Evolutionary conservation across 2,888 invertebrate species (phyloP).

Genomic region (Watsonalla cultraria): DNA sequence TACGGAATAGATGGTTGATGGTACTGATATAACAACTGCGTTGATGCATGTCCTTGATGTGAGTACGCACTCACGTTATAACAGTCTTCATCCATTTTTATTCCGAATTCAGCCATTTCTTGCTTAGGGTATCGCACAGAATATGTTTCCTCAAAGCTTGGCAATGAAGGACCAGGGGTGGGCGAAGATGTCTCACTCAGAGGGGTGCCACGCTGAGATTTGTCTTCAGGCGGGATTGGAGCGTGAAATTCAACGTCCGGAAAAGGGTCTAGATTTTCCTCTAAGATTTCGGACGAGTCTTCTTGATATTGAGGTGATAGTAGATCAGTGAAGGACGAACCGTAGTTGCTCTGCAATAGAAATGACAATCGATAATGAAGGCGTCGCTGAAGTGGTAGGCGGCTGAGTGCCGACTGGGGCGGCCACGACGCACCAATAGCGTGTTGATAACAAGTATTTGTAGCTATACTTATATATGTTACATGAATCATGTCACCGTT

Average conservation of each 20-base stretch:
- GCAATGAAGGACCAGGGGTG: conserved; percentile 81
- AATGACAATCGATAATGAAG: conserved; percentile 63
- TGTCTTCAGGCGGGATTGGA: conserved; percentile 61
- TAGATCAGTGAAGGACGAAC: conserved; percentile 88
- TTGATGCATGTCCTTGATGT: conserved; percentile 77
- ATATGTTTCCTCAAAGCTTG: conserved; percentile 94
- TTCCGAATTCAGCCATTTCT: conserved; percentile 81
- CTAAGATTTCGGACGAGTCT: conserved; percentile 83
- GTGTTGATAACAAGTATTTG: conserved; percentile 33
- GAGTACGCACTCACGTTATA: conserved; percentile 82
- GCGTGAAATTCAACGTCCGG: conserved; percentile 82
- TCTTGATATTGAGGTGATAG: conserved; percentile 86
- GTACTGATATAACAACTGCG: conserved; percentile 79
- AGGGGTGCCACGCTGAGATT: conserved; percentile 62
- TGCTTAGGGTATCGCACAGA: conserved; percentile 85
- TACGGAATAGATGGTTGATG: conserved; percentile 79
- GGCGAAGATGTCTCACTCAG: conserved; percentile 68
- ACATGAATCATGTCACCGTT: conserved; percentile 22
- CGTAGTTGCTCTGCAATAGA: conserved; percentile 85
- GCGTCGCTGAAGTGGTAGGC: conserved; percentile 64
- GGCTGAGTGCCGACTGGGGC: conserved; percentile 53
- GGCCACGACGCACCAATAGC: conserved; percentile 57
- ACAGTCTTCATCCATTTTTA: conserved; percentile 93
- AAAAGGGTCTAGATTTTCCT: conserved; percentile 87
- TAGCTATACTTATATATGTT: conserved; percentile 18